A percentile compares a stretch with the other conserved stretches of the same genome.
phyloP scores from a whole-genome alignment of 2,797 vertebrate species.

The Chromis chromis region DNA sequence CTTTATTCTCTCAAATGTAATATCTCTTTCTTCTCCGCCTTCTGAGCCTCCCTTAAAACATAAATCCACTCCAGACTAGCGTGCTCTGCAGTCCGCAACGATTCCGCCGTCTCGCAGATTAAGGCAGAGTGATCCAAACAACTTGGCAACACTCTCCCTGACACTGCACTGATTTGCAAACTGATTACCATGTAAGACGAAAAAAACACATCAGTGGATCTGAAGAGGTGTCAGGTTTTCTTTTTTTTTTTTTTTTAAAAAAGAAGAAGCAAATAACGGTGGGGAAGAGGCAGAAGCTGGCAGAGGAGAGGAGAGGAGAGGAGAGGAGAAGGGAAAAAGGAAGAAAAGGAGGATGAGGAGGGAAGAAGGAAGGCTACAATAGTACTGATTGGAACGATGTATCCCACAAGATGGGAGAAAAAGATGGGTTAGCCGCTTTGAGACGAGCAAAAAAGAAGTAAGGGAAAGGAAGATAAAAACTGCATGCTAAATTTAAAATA shows the following conservation, averaged over 20 bases:
- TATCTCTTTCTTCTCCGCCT: slow-evolving; percentile 70
- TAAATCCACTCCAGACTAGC: slow-evolving; percentile 79
- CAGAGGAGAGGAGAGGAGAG: neutral
- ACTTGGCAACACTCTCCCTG: slow-evolving; percentile 77
- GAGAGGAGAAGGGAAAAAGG: neutral
- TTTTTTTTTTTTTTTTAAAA: slow-evolving; percentile 29
- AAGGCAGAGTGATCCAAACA: slow-evolving; percentile 81
- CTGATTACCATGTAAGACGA: slow-evolving; percentile 78
- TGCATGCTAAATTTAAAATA: slow-evolving; percentile 17
- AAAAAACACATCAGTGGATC: slow-evolving; percentile 49
- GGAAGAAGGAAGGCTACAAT: slow-evolving; percentile 37
- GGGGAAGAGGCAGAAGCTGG: slow-evolving; percentile 10
- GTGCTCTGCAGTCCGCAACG: slow-evolving; percentile 66
- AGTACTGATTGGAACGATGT: slow-evolving; percentile 58
- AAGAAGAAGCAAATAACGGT: slow-evolving; percentile 60
- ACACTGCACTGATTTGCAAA: slow-evolving; percentile 84
- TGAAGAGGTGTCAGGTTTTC: slow-evolving; percentile 65
- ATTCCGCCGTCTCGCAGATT: slow-evolving; percentile 78
- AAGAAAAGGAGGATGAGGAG: neutral
- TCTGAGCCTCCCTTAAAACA: slow-evolving; percentile 73
- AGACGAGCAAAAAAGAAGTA: slow-evolving; percentile 25
- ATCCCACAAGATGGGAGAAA: slow-evolving; percentile 33
- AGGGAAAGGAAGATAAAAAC: neutral
- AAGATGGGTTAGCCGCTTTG: slow-evolving; percentile 52
- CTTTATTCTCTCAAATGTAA: slow-evolving; percentile 68